Evolutionary conservation across 2,797 vertebrate species (phyloP), one percentile per base, ranked within the genome.

Genomic region (Ptychadena robeensis): DNA sequence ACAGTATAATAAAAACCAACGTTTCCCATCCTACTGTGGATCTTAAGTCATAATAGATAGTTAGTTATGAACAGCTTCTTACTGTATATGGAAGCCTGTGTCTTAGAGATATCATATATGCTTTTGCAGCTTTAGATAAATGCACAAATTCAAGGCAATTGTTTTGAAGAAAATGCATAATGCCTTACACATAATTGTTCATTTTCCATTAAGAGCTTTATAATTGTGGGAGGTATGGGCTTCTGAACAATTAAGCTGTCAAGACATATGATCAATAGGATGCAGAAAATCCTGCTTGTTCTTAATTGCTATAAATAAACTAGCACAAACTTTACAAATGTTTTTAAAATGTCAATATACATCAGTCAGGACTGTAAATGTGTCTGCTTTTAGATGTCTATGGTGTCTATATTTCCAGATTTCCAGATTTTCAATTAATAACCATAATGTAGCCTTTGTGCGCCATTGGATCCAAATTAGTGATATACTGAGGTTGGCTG

Each of bases 261-360:
- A 59, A 59, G n/a, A n/a, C 22, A 27, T 59, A 25, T 59, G n/a
- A n/a, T 59, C 22, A 59, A 25, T 27, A 25, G 57, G 57, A 59
- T 25, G n/a, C 22, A 27, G 57, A 59, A n/a, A 59, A n/a, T n/a
- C n/a, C 57, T 11, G 8, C 25, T 5, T n/a, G 57, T 27, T n/a
- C 18, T 25, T n/a, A 59, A 59, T 7, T 0, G 9, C n/a, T 27
- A 3, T 57, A 57, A 57, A n/a, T 59, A 59, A 59, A n/a, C 7
- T n/a, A 59, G 9, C 57, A 59, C 40, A 48, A 48, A 59, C 57
- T 59, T 59, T 59, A 59, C n/a, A 59, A 59, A 59, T 59, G n/a
- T 59, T 59, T 59, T 59, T 0, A 11, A 59, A 48, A 15, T 48
- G 15, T 48, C 15, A 48, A 48, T 48, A 18, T 4, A 48, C 40